phyloP scores from a whole-genome alignment of 2,113 vertebrate genomes.

The Agapornis roseicollis region DNA sequence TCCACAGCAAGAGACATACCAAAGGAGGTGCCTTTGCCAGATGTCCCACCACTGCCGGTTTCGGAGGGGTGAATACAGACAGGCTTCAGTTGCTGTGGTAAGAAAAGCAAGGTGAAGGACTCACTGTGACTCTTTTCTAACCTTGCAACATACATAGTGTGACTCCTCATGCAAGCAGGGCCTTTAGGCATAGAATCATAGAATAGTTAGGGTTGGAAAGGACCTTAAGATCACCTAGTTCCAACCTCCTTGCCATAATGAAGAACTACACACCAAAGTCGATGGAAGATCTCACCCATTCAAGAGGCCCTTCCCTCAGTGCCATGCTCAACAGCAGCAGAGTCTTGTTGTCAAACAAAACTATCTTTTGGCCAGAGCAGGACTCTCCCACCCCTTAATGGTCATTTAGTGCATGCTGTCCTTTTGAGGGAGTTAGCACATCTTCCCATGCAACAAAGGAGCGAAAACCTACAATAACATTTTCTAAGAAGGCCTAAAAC shows the following conservation, averaged over 20 bases:
- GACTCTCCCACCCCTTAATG: not conserved
- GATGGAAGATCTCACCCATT: not conserved
- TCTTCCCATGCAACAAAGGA: not conserved
- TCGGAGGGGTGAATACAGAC: not conserved
- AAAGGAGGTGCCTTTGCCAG: not conserved
- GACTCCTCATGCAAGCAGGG: not conserved
- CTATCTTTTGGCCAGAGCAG: not conserved
- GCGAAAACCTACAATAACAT: not conserved
- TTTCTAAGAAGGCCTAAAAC: not conserved
- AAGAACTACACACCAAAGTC: not conserved
- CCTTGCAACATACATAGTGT: rapidly evolving
- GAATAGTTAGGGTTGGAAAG: too few relatives aligned
- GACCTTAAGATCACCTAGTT: too few relatives aligned
- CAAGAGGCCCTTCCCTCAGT: not conserved
- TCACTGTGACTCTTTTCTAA: rapidly evolving
- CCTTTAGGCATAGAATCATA: too few relatives aligned
- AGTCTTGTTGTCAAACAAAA: not conserved
- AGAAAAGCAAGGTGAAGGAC: not conserved
- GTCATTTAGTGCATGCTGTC: not conserved
- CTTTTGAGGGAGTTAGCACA: not conserved
- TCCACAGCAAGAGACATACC: not conserved
- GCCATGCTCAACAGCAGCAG: rapidly evolving
- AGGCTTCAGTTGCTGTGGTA: not conserved
- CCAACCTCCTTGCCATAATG: too few relatives aligned
- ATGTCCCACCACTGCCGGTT: not conserved